These are phyloP conservation scores for Phthorimaea operculella DNA, from an alignment of 1,140 invertebrate species.

Conservation along the genomic window DNA sequence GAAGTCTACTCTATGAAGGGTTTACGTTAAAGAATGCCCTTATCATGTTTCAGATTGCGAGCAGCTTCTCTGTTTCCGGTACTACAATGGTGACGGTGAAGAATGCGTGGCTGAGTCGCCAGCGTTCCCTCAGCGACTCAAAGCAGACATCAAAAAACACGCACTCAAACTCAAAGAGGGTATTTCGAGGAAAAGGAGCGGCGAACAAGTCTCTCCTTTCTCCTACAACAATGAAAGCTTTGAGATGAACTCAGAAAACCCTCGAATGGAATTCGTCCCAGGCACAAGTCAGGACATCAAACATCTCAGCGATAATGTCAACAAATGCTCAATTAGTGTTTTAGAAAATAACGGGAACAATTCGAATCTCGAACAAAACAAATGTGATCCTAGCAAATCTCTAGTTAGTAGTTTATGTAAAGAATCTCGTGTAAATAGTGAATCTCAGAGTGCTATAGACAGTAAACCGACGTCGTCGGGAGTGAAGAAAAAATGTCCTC, in stretches of 20 bases:
- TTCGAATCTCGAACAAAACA: constrained; percentile 44
- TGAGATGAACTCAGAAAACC: constrained; percentile 59
- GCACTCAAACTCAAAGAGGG: constrained; percentile 54
- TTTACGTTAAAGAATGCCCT: too few species aligned
- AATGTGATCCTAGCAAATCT: constrained; percentile 64
- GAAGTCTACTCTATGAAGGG: too few species aligned
- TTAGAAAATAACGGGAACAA: constrained; percentile 58
- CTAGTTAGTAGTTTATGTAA: constrained; percentile 56
- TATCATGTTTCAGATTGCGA: constrained; percentile 59
- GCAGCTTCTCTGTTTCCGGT: constrained; percentile 64
- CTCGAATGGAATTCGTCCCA: constrained; percentile 44
- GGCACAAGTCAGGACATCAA: constrained; percentile 58
- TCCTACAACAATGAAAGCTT: constrained; percentile 62
- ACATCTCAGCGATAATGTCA: constrained; percentile 61
- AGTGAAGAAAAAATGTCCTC: constrained; percentile 65
- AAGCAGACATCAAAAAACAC: constrained; percentile 57
- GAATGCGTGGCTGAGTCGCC: constrained; percentile 60
- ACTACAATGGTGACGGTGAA: constrained; percentile 62
- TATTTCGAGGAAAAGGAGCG: constrained; percentile 59
- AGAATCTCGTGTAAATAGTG: constrained; percentile 61
- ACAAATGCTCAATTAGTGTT: constrained; percentile 69
- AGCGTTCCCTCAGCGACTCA: constrained; percentile 44
- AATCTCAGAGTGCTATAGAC: constrained; percentile 51
- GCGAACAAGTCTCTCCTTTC: constrained; percentile 56
- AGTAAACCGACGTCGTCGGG: constrained; percentile 56